Conservation (phyloP, 2,797 vertebrate genomes). For the Gallinago solitaria region DNA sequence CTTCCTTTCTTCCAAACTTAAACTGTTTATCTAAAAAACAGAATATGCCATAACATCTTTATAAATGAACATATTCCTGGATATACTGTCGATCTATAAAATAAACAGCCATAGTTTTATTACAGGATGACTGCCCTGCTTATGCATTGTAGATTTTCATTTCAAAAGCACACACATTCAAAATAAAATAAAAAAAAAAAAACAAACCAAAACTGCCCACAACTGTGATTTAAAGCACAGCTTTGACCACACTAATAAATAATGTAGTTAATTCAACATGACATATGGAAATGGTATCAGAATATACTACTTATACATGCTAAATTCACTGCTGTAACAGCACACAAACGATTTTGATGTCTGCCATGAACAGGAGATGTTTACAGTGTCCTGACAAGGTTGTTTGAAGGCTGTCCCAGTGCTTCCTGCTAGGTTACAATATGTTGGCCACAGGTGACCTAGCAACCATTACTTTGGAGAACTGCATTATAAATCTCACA, state of each 20-base stretch:
- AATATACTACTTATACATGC: not conserved
- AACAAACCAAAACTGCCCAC: no score
- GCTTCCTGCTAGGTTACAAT: not conserved
- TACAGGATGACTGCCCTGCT: not conserved
- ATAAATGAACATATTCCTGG: not conserved
- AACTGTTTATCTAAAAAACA: not conserved
- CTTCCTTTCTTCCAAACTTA: not conserved
- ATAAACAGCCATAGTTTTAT: not conserved
- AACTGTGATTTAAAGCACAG: no score
- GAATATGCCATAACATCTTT: not conserved
- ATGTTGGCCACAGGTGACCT: not conserved
- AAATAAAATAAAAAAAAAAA: no score
- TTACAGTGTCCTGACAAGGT: not conserved
- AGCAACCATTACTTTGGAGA: not conserved
- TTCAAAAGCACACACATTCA: not conserved
- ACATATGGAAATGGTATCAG: not conserved
- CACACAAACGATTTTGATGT: not conserved
- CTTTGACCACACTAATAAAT: not conserved
- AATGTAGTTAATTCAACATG: not conserved
- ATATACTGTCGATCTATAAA: not conserved
- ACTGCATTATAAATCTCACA: not conserved
- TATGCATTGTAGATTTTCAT: not conserved
- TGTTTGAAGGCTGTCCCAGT: not conserved
- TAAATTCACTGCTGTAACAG: not conserved
- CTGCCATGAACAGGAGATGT: not conserved